Evolutionary conservation across 1,140 invertebrate genomes (phyloP).

Genomic region (Orchestia grillus): DNA sequence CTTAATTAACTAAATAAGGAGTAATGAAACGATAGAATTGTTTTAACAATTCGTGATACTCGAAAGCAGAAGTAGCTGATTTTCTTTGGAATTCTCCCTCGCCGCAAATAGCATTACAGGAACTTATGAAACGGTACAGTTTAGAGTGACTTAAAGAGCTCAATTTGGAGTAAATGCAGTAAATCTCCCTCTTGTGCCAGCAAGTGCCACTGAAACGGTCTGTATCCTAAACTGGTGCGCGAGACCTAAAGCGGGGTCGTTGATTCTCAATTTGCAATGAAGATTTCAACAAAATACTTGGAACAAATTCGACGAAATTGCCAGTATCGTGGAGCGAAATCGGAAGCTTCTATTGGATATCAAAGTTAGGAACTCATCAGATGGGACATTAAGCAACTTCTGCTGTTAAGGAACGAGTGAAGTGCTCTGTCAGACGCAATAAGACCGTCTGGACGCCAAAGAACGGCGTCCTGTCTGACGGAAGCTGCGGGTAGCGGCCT

Average conservation of each 20-base stretch:
- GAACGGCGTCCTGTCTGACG: not conserved
- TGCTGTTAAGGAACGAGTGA: not conserved
- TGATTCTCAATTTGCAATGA: not conserved
- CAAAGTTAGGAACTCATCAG: conserved; percentile 7
- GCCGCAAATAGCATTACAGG: not conserved
- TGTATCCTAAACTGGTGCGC: not conserved
- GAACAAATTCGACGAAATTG: not conserved
- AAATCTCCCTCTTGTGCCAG: not conserved
- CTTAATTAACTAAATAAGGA: too few species aligned
- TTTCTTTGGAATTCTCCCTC: not conserved
- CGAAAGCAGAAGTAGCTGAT: too few species aligned
- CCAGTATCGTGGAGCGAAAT: not conserved
- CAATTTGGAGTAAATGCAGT: not conserved
- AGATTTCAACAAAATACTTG: not conserved
- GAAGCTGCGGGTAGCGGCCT: not conserved
- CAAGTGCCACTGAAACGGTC: not conserved
- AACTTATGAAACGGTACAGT: not conserved
- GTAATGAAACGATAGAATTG: too few species aligned
- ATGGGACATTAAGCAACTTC: not conserved
- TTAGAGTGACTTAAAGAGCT: not conserved
- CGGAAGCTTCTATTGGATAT: not conserved
- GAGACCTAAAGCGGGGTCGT: not conserved
- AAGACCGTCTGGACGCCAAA: not conserved
- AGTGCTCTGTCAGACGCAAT: not conserved
- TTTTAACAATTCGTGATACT: too few species aligned